Percentiles rank a stretch among this genome's conserved stretches.
phyloP scores from a whole-genome alignment of 2,113 vertebrate genomes.

The Nestor notabilis region DNA sequence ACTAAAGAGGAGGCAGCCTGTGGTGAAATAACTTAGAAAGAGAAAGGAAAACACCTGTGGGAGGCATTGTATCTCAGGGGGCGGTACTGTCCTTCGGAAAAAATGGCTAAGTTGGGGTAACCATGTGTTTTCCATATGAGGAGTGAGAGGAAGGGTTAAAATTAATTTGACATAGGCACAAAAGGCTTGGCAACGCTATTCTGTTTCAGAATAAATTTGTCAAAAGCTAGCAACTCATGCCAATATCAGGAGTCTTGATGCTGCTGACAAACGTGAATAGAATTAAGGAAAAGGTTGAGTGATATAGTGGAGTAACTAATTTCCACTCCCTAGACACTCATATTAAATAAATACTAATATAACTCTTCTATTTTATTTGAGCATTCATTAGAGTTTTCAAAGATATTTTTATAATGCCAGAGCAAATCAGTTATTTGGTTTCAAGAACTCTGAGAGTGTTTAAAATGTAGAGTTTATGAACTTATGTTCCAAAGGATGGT shows the following conservation, averaged over 20 bases:
- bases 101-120: neutral
- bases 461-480: neutral
- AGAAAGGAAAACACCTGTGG: neutral
- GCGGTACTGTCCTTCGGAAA: neutral
- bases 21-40: neutral
- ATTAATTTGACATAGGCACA: neutral
- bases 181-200: neutral
- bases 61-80: neutral
- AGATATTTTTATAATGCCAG: neutral
- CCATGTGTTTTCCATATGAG: neutral
- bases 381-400: neutral
- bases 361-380: neutral
- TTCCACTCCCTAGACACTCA: neutral
- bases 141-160: neutral
- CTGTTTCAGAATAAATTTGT: neutral
- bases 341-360: neutral
- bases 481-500: neutral
- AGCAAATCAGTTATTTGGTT: neutral
- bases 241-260: neutral
- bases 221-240: neutral
- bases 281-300: neutral
- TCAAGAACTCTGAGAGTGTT: neutral
- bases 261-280: constrained; percentile 16
- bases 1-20: neutral
- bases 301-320: neutral